Evolutionary conservation across 1,140 invertebrate genomes (phyloP).

Genomic region (Lordiphosa stackelbergi): DNA sequence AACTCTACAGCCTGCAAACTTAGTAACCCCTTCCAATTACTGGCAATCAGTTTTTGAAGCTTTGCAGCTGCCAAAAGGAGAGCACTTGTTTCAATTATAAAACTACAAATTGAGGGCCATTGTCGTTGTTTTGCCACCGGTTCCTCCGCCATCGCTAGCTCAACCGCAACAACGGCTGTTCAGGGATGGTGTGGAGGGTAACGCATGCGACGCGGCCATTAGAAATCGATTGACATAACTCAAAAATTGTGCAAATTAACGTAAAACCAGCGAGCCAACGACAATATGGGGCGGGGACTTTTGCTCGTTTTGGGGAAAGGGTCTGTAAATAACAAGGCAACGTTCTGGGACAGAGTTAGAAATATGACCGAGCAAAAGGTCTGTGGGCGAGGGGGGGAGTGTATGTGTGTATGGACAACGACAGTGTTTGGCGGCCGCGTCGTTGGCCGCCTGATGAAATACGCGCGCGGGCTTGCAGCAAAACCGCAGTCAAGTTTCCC

Average conservation of each 20-base stretch:
- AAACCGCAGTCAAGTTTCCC: constrained; percentile 36
- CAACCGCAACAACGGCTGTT: constrained; percentile 5
- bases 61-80: constrained; percentile 9
- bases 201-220: constrained; percentile 43
- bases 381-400: not conserved
- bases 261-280: constrained; percentile 53
- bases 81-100: constrained; percentile 56
- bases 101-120: constrained; percentile 50
- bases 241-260: constrained; percentile 65
- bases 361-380: constrained; percentile 38
- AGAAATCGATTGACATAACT: constrained; percentile 65
- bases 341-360: constrained; percentile 26
- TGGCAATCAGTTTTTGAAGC: constrained; percentile 12
- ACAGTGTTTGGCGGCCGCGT: constrained; percentile 43
- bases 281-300: constrained; percentile 34
- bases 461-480: constrained; percentile 42
- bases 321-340: constrained; percentile 31
- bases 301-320: not conserved
- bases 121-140: not conserved
- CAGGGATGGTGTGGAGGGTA: not conserved
- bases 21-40: not conserved
- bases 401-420: constrained; percentile 6
- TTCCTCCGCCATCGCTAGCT: not conserved
- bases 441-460: constrained; percentile 45
- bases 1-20: too few species aligned